Evolutionary conservation across 2,888 invertebrate genomes (phyloP).

Genomic region (Tipula confusa): DNA sequence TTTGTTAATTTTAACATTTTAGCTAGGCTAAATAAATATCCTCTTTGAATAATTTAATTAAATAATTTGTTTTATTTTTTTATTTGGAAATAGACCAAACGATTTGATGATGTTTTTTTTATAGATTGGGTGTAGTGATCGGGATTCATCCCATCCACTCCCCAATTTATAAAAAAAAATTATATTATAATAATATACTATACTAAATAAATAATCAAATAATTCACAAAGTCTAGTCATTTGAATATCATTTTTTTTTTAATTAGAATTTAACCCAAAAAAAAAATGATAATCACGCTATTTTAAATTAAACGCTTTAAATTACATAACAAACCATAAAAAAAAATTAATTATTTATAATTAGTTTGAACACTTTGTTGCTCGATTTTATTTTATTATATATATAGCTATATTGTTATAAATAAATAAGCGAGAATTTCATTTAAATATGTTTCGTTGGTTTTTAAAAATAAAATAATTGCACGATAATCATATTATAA

Average conservation of each 20-base stretch:
- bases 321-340: background rate
- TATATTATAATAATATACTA: background rate
- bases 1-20: background rate
- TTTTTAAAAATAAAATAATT: background rate
- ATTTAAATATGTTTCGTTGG: background rate
- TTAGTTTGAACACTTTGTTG: background rate
- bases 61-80: background rate
- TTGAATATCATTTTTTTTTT: background rate
- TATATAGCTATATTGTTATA: background rate
- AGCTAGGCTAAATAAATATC: conserved; percentile 25
- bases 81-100: background rate
- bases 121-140: background rate
- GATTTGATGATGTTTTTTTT: background rate
- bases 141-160: background rate
- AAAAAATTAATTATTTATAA: background rate
- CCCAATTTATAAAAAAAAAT: background rate
- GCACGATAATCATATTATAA: conserved; percentile 25
- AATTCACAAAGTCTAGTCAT: background rate
- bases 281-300: conserved; percentile 21
- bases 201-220: background rate
- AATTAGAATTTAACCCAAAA: background rate
- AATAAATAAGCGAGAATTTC: background rate
- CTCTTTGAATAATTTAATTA: background rate
- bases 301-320: background rate
- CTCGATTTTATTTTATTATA: background rate